Conservation (phyloP, 2,113 vertebrate species). For the Xiphophorus hellerii region DNA sequence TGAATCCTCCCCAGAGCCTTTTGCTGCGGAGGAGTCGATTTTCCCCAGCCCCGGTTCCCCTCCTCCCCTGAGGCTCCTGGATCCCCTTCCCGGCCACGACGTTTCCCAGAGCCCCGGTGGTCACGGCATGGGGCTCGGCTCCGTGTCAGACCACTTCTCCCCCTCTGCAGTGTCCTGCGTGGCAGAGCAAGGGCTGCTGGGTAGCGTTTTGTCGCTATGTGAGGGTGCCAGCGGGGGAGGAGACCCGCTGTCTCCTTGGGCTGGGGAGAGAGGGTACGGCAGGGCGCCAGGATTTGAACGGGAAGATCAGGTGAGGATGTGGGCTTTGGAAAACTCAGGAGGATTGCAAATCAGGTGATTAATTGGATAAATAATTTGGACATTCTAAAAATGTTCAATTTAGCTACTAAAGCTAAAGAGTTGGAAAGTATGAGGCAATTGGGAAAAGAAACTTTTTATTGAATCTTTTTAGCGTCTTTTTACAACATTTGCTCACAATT, state of each 20-base stretch:
- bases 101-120: slow-evolving; percentile 39
- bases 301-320: slow-evolving; percentile 89
- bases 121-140: slow-evolving; percentile 59
- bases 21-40: slow-evolving; percentile 83
- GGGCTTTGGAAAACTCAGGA: neutral
- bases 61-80: slow-evolving; percentile 75
- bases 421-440: neutral
- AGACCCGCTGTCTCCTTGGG: slow-evolving; percentile 79
- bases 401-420: neutral
- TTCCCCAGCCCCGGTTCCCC: slow-evolving; percentile 88
- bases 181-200: slow-evolving; percentile 79
- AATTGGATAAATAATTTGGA: too few relatives aligned
- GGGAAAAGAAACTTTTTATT: neutral
- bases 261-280: slow-evolving; percentile 87
- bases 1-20: slow-evolving; percentile 78
- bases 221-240: slow-evolving; percentile 79
- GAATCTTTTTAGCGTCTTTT: too few relatives aligned
- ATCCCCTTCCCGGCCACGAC: slow-evolving; percentile 71
- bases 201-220: slow-evolving; percentile 73
- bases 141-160: slow-evolving; percentile 73
- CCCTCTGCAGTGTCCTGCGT: slow-evolving; percentile 82
- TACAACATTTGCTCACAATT: slow-evolving; percentile 25
- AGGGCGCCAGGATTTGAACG: slow-evolving; percentile 96
- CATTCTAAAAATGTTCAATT: too few relatives aligned
- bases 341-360: too few relatives aligned